phyloP scores from a whole-genome alignment of 2,888 invertebrate species.

The Eupithecia subfuscata region DNA sequence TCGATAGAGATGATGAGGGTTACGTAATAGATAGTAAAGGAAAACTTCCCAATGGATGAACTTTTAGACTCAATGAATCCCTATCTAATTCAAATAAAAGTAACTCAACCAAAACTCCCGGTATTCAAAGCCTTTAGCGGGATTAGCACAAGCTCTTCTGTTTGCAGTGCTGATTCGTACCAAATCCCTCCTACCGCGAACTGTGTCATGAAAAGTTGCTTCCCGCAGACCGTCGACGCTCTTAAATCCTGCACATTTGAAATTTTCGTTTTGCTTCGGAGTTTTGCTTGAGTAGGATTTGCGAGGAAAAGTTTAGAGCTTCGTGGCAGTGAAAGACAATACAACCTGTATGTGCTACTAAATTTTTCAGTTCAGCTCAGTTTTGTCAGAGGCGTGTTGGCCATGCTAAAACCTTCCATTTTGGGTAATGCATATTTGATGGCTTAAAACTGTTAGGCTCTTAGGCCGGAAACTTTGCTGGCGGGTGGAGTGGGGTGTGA shows the following conservation, averaged over 20 bases:
- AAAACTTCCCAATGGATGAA: neutral
- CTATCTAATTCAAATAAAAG: constrained; percentile 31
- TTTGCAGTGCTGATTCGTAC: constrained; percentile 46
- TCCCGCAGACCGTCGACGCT: constrained; percentile 50
- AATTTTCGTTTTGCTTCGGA: constrained; percentile 53
- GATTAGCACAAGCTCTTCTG: constrained; percentile 39
- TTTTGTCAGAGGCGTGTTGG: constrained; percentile 30
- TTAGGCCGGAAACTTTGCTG: constrained; percentile 19
- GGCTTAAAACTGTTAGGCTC: constrained; percentile 18
- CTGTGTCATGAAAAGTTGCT: constrained; percentile 52
- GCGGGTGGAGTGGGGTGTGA: neutral
- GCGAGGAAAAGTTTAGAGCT: constrained; percentile 50
- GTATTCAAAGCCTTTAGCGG: constrained; percentile 37
- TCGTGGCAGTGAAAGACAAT: constrained; percentile 51
- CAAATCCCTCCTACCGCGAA: constrained; percentile 51
- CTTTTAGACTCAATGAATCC: constrained; percentile 15
- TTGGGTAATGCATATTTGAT: constrained; percentile 28
- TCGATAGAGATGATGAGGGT: neutral
- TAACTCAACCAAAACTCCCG: constrained; percentile 17
- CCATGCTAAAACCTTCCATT: constrained; percentile 31
- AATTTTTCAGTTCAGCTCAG: constrained; percentile 40
- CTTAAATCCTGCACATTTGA: constrained; percentile 56
- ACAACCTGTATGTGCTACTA: constrained; percentile 44
- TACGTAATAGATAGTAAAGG: neutral
- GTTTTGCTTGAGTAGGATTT: constrained; percentile 51